Percentiles rank a stretch among this genome's conserved stretches.
Conservation (phyloP, 1,140 invertebrate species). For the Zaprionus tsacasi region DNA sequence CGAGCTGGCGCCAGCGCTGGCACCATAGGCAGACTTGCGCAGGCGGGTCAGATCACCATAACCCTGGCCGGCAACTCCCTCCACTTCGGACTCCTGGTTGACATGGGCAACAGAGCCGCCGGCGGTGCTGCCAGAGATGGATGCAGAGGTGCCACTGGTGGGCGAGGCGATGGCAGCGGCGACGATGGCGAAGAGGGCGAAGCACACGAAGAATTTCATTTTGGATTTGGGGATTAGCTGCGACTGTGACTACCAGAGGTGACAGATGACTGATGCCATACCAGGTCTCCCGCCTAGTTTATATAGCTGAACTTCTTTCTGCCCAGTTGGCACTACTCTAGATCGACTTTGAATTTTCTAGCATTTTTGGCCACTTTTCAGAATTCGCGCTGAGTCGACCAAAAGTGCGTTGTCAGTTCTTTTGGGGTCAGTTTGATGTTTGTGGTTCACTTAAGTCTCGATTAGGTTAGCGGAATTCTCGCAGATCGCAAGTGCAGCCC, state of each 20-base stretch:
- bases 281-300: slow-evolving; percentile 32
- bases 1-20: slow-evolving; percentile 39
- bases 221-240: slow-evolving; percentile 23
- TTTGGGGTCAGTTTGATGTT: slow-evolving; percentile 35
- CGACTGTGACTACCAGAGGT: slow-evolving; percentile 60
- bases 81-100: slow-evolving; percentile 49
- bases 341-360: slow-evolving; percentile 42
- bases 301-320: slow-evolving; percentile 63
- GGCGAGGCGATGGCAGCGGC: slow-evolving; percentile 58
- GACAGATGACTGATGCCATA: slow-evolving; percentile 57
- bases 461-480: slow-evolving; percentile 22
- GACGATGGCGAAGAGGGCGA: slow-evolving; percentile 61
- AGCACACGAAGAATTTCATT: slow-evolving; percentile 78
- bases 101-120: slow-evolving; percentile 18
- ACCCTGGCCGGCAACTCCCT: slow-evolving; percentile 41
- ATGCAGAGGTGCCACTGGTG: slow-evolving; percentile 31
- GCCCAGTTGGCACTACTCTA: slow-evolving; percentile 54
- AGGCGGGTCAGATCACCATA: slow-evolving; percentile 70
- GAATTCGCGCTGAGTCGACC: slow-evolving; percentile 26
- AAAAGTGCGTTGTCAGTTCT: slow-evolving; percentile 9
- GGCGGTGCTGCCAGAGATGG: slow-evolving; percentile 13
- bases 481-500: not conserved
- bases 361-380: slow-evolving; percentile 19
- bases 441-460: not conserved
- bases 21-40: slow-evolving; percentile 67